A percentile compares a stretch with the other conserved stretches of the same genome.
phyloP scores from a whole-genome alignment of 2,797 vertebrate species.

The Danionella dracula region DNA sequence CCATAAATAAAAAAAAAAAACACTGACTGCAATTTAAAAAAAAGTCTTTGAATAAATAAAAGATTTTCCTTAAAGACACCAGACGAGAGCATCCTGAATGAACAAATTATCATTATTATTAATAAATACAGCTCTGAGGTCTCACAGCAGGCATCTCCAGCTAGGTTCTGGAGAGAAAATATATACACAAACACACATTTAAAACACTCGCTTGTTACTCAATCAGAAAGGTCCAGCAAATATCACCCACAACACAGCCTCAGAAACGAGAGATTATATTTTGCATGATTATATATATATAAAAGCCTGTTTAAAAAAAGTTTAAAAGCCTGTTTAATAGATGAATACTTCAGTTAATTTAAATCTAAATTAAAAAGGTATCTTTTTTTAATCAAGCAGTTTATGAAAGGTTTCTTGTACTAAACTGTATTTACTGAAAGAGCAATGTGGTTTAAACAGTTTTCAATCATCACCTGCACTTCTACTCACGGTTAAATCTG shows the following conservation, averaged over 20 bases:
- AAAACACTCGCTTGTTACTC: not conserved
- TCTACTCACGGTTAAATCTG: no score
- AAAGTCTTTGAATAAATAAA: conserved; percentile 55
- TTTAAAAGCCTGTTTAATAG: no score
- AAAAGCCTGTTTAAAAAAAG: no score
- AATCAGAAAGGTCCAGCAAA: not conserved
- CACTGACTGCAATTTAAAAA: conserved; percentile 62
- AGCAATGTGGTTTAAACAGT: no score
- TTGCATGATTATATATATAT: not conserved
- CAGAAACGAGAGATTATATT: not conserved
- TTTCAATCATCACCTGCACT: no score
- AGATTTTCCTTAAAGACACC: conserved; percentile 29
- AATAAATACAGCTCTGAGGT: conserved; percentile 45
- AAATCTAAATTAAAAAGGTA: no score
- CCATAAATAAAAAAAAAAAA: conserved; percentile 65
- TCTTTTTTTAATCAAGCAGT: no score
- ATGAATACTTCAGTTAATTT: no score
- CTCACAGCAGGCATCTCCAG: conserved; percentile 14
- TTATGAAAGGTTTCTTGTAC: no score
- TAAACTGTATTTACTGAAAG: no score
- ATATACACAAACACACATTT: not conserved
- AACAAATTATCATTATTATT: conserved; percentile 39
- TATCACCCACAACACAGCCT: not conserved
- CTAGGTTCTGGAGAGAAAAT: not conserved
- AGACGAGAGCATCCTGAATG: conserved; percentile 32